Percentiles rank a stretch among this genome's conserved stretches.
Evolutionary conservation across 2,113 vertebrate species (phyloP).

Genomic region (Apteryx mantelli): DNA sequence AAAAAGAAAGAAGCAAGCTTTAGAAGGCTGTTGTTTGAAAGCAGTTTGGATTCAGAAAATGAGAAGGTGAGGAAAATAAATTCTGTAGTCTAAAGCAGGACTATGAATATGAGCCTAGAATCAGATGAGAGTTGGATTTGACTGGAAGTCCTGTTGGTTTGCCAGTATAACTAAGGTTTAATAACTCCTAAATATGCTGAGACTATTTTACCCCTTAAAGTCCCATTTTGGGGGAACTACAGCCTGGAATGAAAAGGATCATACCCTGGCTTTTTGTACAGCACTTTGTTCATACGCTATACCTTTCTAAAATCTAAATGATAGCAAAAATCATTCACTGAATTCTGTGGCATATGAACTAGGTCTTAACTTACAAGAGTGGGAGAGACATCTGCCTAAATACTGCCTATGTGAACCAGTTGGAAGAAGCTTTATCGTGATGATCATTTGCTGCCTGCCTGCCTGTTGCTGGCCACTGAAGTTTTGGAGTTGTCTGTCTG

Average conservation of each 20-base stretch:
- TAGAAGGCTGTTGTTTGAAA: not conserved
- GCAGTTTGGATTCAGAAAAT: not conserved
- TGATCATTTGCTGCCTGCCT: not conserved
- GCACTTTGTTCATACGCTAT: no score
- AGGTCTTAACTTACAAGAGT: not conserved
- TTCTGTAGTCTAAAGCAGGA: not conserved
- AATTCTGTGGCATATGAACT: not conserved
- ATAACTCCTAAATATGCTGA: not conserved
- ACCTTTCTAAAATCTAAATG: not conserved
- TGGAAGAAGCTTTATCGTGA: not conserved
- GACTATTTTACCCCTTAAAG: not conserved
- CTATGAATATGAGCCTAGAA: not conserved
- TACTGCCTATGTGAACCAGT: not conserved
- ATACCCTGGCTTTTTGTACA: not conserved
- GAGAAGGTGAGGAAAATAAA: not conserved
- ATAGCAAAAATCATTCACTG: not conserved
- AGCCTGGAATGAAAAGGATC: not conserved
- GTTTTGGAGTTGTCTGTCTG: not conserved
- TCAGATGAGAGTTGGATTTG: not conserved
- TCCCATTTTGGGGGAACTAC: not conserved
- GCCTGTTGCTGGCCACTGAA: not conserved
- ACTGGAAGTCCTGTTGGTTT: not conserved
- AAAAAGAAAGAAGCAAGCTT: not conserved
- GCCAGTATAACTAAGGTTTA: not conserved
- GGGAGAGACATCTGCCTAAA: not conserved